Evolutionary conservation across 2,797 vertebrate species (phyloP).

Genomic region (Peromyscus melanophrys): DNA sequence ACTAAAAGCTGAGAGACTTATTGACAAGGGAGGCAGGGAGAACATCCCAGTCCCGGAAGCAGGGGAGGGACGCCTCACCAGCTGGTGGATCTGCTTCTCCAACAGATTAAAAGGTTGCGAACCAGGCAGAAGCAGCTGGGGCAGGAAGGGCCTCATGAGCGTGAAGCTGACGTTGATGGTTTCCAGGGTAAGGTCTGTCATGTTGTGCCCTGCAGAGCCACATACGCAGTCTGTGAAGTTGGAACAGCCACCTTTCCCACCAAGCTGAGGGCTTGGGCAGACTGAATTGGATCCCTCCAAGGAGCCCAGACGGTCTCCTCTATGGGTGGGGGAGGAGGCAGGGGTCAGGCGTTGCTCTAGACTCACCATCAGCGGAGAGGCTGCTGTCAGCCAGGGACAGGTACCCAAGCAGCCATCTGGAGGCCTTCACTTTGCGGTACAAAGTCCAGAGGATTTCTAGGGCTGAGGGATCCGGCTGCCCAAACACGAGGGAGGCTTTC

Average conservation of each 20-base stretch:
- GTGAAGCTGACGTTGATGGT: conserved; percentile 43
- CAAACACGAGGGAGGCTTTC: conserved; percentile 53
- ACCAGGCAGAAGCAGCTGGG: background rate
- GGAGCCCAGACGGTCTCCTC: background rate
- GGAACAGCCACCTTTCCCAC: background rate
- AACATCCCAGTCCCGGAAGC: background rate
- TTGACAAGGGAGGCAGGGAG: background rate
- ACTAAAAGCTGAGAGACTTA: background rate
- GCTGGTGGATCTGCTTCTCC: background rate
- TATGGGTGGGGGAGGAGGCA: background rate
- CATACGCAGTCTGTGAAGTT: background rate
- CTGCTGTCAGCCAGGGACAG: conserved; percentile 48
- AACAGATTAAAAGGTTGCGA: conserved; percentile 49
- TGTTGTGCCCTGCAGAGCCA: conserved; percentile 26
- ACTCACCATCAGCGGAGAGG: conserved; percentile 74
- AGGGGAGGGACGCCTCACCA: conserved; percentile 66
- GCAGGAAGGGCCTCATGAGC: conserved; percentile 34
- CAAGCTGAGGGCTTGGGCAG: background rate
- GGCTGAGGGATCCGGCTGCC: background rate
- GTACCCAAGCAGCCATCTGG: conserved; percentile 15
- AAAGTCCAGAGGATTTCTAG: conserved; percentile 68
- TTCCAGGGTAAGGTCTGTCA: conserved; percentile 28
- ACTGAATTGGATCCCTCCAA: background rate
- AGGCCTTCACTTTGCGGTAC: conserved; percentile 8
- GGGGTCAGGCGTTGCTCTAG: no score